Conservation (phyloP, 1,140 invertebrate species). For the Leptestheria dahalacensis region DNA sequence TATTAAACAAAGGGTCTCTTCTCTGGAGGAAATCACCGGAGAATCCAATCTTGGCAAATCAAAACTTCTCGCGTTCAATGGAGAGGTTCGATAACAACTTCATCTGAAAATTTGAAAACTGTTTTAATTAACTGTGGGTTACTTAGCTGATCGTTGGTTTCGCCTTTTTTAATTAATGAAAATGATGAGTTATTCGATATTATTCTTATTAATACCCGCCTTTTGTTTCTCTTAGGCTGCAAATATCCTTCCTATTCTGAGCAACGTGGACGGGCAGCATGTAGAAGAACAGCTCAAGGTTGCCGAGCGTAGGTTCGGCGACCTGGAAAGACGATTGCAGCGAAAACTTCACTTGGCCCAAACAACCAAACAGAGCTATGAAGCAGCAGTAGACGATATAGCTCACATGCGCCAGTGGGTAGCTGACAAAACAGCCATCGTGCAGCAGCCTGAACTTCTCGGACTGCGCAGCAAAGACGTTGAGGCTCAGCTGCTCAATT, state of each 20-base stretch:
- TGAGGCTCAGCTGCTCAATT: slow-evolving; percentile 49
- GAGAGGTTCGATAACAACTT: slow-evolving; percentile 44
- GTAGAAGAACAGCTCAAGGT: slow-evolving; percentile 77
- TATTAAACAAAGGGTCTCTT: slow-evolving; percentile 58
- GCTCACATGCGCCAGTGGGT: slow-evolving; percentile 52
- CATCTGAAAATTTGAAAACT: too few relatives aligned
- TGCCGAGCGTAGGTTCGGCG: slow-evolving; percentile 61
- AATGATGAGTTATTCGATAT: too few relatives aligned
- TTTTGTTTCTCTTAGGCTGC: slow-evolving; percentile 15
- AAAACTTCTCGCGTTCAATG: slow-evolving; percentile 22
- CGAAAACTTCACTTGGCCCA: slow-evolving; percentile 40
- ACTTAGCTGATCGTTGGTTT: too few relatives aligned
- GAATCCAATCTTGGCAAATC: slow-evolving; percentile 43
- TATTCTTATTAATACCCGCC: not conserved
- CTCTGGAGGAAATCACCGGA: slow-evolving; percentile 45
- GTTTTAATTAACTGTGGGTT: too few relatives aligned
- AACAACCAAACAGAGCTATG: slow-evolving; percentile 47
- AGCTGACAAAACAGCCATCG: slow-evolving; percentile 44
- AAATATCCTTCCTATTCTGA: slow-evolving; percentile 22
- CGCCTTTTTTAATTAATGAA: too few relatives aligned
- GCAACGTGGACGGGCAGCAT: slow-evolving; percentile 73
- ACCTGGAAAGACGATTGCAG: slow-evolving; percentile 64
- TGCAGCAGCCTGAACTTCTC: slow-evolving; percentile 40
- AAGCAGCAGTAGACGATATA: slow-evolving; percentile 40
- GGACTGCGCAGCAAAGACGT: slow-evolving; percentile 57